Evolutionary conservation across 1,140 invertebrate genomes (phyloP).

Genomic region (Stenopsyche tienmushanensis): DNA sequence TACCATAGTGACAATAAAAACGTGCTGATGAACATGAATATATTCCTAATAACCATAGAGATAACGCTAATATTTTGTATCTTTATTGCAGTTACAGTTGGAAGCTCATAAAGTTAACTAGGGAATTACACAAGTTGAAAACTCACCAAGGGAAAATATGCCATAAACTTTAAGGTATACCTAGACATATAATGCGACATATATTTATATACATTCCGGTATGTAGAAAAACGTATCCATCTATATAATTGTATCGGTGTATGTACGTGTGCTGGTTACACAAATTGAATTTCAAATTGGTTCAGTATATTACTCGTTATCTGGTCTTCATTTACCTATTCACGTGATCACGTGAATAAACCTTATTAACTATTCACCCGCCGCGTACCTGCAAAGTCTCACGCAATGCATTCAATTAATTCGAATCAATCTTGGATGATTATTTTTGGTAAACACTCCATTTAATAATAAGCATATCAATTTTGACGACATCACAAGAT

Average conservation of each 20-base stretch:
- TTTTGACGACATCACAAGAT: no score
- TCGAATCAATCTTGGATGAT: background rate
- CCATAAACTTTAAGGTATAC: background rate
- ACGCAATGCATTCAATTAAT: conserved; percentile 17
- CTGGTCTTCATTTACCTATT: background rate
- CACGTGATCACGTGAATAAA: conserved; percentile 1
- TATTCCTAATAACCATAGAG: background rate
- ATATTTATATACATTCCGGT: no score
- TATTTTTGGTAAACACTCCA: background rate
- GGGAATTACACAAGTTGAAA: background rate
- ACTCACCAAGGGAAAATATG: background rate
- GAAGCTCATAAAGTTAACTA: background rate
- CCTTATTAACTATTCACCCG: background rate
- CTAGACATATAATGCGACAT: no score
- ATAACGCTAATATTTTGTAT: background rate
- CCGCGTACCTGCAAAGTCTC: background rate
- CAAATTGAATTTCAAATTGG: conserved; percentile 21
- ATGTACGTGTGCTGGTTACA: background rate
- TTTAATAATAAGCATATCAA: no score
- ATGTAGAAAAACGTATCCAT: no score
- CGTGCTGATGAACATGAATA: background rate
- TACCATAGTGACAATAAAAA: background rate
- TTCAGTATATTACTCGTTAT: conserved; percentile 14
- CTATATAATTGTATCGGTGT: background rate
- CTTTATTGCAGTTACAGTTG: background rate